These are phyloP conservation scores for Carassius auratus DNA, from an alignment of 2,113 vertebrate genomes.

Conservation along the genomic window DNA sequence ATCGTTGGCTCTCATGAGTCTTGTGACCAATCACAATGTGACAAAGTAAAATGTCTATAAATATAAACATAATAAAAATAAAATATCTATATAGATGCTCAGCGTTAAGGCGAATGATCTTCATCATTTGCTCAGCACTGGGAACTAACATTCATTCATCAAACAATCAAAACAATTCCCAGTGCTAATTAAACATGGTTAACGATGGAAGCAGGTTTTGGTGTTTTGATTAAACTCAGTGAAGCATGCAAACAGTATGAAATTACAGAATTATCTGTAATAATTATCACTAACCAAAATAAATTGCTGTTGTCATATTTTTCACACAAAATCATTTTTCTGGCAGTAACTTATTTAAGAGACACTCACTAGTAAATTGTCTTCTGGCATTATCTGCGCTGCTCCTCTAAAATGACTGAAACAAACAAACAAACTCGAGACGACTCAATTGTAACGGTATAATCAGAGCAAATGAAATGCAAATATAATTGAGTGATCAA, in stretches of 20 bases:
- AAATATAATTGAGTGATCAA: constrained; percentile 5
- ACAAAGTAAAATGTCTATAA: too few relatives aligned
- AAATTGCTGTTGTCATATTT: background rate
- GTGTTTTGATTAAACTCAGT: constrained; percentile 35
- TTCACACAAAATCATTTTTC: background rate
- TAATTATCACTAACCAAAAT: constrained; percentile 2
- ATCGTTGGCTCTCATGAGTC: too few relatives aligned
- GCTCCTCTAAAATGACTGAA: background rate
- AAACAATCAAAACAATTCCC: background rate
- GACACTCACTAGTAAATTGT: background rate
- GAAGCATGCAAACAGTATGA: constrained; percentile 1
- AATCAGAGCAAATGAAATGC: constrained; percentile 9
- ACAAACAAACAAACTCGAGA: constrained; percentile 1
- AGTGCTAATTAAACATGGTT: constrained; percentile 4
- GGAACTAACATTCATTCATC: background rate
- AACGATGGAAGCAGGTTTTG: background rate
- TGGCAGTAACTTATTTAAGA: background rate
- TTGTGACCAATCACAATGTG: too few relatives aligned
- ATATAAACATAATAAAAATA: too few relatives aligned
- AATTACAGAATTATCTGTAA: background rate
- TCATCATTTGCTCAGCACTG: too few relatives aligned
- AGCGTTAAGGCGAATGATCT: too few relatives aligned
- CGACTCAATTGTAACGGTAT: background rate
- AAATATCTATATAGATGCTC: too few relatives aligned
- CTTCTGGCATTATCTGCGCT: background rate